A percentile compares a stretch with the other conserved stretches of the same genome.
Conservation (phyloP, 2,113 vertebrate genomes). For the Charina bottae region DNA sequence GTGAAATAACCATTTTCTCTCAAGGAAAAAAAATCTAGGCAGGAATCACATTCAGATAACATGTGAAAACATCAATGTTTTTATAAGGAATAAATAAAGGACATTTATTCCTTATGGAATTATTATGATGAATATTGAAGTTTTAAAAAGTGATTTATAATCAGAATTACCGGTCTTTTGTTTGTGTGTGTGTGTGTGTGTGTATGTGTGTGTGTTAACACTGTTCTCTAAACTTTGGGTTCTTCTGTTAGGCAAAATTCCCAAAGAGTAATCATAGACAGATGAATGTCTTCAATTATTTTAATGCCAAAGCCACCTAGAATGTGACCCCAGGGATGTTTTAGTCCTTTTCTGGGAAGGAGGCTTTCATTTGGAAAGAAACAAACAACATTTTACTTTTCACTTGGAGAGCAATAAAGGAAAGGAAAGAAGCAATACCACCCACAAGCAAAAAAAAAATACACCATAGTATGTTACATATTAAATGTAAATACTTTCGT, state of each 20-base stretch:
- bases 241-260: not conserved
- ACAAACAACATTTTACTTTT: not conserved
- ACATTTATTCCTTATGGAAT: not conserved
- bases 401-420: not conserved
- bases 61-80: too few species aligned
- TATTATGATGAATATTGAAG: not conserved
- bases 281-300: not conserved
- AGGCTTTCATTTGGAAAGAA: not conserved
- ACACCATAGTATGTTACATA: not conserved
- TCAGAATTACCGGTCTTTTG: not conserved
- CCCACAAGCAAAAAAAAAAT: not conserved
- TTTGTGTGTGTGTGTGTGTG: not conserved
- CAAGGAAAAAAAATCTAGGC: not conserved
- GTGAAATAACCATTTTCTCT: slow-evolving; percentile 39
- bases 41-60: not conserved
- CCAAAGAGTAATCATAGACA: not conserved
- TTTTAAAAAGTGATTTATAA: not conserved
- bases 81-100: too few species aligned
- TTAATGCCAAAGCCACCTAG: not conserved
- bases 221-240: not conserved
- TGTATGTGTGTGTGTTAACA: slow-evolving; percentile 20
- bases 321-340: not conserved
- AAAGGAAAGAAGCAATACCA: not conserved
- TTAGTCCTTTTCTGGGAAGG: not conserved
- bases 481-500: not conserved